Evolutionary conservation across 2,888 invertebrate species (phyloP), one percentile per base, ranked within the genome.

Genomic region (Diarsia mendica): DNA sequence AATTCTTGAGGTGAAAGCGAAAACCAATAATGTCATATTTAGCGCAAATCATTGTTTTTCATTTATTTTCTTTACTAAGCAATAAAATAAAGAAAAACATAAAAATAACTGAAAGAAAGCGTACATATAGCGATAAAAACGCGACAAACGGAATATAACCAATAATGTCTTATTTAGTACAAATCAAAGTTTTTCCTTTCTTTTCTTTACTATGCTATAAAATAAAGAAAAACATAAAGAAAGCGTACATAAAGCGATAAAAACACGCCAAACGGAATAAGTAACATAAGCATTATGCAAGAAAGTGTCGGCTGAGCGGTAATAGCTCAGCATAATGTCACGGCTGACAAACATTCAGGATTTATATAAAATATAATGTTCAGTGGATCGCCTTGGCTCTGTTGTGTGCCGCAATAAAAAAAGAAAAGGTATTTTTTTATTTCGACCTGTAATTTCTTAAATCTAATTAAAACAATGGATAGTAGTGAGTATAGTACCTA

Each of bases 311-410:
- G 48, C 33, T 33, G 51, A 10, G 18, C 13, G 67, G 63, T 60
- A 64, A 70, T 77, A 81, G 60, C 67, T 81, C 61, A 60, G 48
- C 28, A 49, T 74, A 79, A 83, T 85, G 85, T 70, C 77, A 79
- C 28, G 71, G 73, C 67, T 85, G 64, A 48, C 77, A 76, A 72
- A 76, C 33, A 66, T 61, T 28, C 53, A 55, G 72, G 53, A 72
- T 44, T 69, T 72, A 61, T 71, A 46, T n/a, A 20, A 23, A 63
- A 28, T 20, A 44, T 51, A 71, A 75, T 61, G 48, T 18, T 68
- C 44, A 67, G 70, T 60, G 68, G 85, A 68, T 82, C 33, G 61
- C 85, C 82, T 84, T 84, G 85, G 69, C 72, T 55, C 44, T 60
- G 44, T 60, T 9, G 28, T 46, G 65, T 66, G 67, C 15, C 8